Conservation (phyloP, 2,113 vertebrate genomes). For the Erythrocercus mccallii region DNA sequence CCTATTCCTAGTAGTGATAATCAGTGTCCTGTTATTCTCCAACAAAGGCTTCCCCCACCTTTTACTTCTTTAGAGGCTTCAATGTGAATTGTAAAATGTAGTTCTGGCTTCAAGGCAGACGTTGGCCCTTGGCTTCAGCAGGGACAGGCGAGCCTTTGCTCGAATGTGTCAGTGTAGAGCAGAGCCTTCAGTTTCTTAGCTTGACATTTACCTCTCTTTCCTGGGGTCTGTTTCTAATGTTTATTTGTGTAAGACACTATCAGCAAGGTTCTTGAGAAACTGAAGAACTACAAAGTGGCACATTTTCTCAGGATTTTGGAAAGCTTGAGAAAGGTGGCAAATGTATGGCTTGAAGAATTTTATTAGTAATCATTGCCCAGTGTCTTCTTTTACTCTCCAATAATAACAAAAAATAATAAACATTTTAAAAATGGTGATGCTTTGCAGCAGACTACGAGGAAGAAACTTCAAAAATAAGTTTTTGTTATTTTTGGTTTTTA, state of each 20-base stretch:
- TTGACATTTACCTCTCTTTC: background rate
- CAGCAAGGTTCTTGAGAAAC: background rate
- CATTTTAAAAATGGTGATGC: background rate
- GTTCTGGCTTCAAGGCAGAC: background rate
- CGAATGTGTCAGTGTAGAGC: background rate
- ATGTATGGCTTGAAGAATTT: background rate
- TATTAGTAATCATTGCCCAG: background rate
- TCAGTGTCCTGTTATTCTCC: background rate
- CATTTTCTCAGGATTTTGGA: background rate
- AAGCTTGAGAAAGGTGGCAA: background rate
- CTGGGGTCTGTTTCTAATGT: background rate
- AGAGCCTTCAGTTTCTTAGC: background rate
- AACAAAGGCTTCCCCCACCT: background rate
- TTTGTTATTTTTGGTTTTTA: background rate
- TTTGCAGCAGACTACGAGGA: background rate
- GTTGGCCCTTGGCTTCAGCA: background rate
- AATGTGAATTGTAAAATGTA: background rate
- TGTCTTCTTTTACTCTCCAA: background rate
- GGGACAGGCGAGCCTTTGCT: background rate
- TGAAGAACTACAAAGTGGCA: background rate
- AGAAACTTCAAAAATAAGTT: background rate
- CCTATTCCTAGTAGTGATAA: background rate
- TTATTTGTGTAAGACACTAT: background rate
- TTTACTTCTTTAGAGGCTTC: background rate
- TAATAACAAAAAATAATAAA: background rate